A percentile compares a stretch with the other conserved stretches of the same genome.
Evolutionary conservation across 2,113 vertebrate species (phyloP).

Genomic region (Ammospiza caudacuta): DNA sequence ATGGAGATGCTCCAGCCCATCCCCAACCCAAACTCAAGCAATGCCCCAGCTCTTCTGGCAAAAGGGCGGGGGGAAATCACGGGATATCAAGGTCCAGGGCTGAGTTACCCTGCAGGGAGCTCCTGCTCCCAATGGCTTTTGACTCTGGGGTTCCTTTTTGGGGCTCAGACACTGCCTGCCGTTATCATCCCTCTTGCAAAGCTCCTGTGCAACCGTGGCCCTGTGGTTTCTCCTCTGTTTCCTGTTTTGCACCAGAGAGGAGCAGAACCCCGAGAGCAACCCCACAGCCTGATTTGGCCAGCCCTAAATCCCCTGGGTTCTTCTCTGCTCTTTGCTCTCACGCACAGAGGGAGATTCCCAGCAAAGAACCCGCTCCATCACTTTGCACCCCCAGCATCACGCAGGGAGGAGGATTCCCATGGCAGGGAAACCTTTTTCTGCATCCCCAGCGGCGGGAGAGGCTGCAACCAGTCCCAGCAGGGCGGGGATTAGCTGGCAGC

Average conservation of each 20-base stretch:
- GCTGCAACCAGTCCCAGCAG: fast-evolving
- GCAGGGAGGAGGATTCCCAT: background rate
- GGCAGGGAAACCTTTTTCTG: background rate
- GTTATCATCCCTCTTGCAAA: fast-evolving
- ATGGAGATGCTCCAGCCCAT: background rate
- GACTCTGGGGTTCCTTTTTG: fast-evolving
- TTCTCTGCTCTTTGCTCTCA: background rate
- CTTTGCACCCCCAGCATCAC: fast-evolving
- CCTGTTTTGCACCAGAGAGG: background rate
- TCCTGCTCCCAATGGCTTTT: background rate
- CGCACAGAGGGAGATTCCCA: fast-evolving
- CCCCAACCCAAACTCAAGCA: background rate
- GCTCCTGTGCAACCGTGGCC: background rate
- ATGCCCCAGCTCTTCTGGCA: background rate
- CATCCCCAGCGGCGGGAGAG: background rate
- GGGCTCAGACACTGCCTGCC: background rate
- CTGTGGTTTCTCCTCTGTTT: background rate
- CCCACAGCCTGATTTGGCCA: fast-evolving
- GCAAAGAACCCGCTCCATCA: fast-evolving
- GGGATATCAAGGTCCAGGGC: background rate
- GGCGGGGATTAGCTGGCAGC: background rate
- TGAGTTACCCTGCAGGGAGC: background rate
- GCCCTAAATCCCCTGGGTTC: fast-evolving
- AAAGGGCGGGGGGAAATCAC: background rate
- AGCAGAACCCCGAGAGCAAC: fast-evolving